Evolutionary conservation across 92 coral and sea anemone genomes (phyloP).

Genomic region (Phenganax stokvisi): DNA sequence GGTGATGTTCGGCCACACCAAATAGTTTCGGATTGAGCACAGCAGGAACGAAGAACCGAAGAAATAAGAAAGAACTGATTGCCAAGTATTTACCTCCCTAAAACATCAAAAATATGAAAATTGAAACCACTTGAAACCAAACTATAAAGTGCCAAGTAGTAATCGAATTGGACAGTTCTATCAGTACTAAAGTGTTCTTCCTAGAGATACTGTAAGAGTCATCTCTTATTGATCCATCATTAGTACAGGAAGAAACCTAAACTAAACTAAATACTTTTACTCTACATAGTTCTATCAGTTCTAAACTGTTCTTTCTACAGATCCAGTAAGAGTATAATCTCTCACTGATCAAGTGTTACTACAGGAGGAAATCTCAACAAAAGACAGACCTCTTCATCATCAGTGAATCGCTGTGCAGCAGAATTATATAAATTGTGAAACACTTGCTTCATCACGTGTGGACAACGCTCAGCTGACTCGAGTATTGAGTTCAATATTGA

Average conservation of each 20-base stretch:
- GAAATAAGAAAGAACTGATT: constrained; percentile 83
- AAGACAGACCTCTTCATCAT: constrained; percentile 7
- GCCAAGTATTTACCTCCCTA: constrained; percentile 82
- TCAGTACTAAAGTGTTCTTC: too few relatives aligned
- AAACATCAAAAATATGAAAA: background rate
- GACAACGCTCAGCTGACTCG: constrained; percentile 61
- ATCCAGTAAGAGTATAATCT: too few relatives aligned
- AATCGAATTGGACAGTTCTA: too few relatives aligned
- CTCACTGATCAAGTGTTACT: too few relatives aligned
- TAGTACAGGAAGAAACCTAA: too few relatives aligned
- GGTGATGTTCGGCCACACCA: constrained; percentile 73
- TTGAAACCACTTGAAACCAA: background rate
- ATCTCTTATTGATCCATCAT: too few relatives aligned
- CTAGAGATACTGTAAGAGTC: too few relatives aligned
- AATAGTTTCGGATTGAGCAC: constrained; percentile 94
- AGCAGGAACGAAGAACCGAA: constrained; percentile 87
- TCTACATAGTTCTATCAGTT: too few relatives aligned
- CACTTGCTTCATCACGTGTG: constrained; percentile 70
- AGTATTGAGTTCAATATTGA: constrained; percentile 65
- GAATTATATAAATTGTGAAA: constrained; percentile 69
- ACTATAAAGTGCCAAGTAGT: background rate
- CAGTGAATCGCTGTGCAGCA: constrained; percentile 33
- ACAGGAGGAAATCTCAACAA: background rate
- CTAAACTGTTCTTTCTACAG: too few relatives aligned
- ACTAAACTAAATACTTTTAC: too few relatives aligned